phyloP scores from a whole-genome alignment of 2,888 invertebrate species.

The Aelia acuminata region DNA sequence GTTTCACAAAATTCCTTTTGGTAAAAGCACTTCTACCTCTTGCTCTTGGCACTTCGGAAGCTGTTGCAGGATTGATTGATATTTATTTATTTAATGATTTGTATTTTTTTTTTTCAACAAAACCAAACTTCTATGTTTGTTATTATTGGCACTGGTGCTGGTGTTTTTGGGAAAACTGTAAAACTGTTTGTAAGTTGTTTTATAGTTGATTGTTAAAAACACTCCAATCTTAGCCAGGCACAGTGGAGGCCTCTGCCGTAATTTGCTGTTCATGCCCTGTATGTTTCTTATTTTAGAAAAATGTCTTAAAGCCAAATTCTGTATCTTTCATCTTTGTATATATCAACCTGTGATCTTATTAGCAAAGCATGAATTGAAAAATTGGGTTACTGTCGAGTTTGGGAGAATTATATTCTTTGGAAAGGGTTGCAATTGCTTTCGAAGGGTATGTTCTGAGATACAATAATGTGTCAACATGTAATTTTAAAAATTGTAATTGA shows the following conservation, averaged over 20 bases:
- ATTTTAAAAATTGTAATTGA: not conserved
- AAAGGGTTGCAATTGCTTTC: not conserved
- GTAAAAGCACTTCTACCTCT: not conserved
- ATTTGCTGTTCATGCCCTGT: not conserved
- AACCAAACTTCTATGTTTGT: not conserved
- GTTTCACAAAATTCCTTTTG: not conserved
- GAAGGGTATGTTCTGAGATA: not conserved
- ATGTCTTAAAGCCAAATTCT: not conserved
- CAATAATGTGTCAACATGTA: no score
- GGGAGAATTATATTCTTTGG: not conserved
- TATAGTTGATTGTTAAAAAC: no score
- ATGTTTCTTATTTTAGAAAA: not conserved
- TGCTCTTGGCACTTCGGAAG: no score
- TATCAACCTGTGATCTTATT: not conserved
- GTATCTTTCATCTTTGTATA: not conserved
- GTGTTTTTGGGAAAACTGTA: no score
- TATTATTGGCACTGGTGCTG: not conserved
- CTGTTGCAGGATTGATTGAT: no score
- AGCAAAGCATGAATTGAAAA: not conserved
- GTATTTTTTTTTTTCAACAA: no score
- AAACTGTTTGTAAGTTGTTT: no score
- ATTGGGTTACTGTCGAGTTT: not conserved
- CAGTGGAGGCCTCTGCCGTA: no score
- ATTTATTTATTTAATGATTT: no score
- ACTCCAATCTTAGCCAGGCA: no score